phyloP scores from a whole-genome alignment of 2,113 vertebrate species.

The Meleagris gallopavo region DNA sequence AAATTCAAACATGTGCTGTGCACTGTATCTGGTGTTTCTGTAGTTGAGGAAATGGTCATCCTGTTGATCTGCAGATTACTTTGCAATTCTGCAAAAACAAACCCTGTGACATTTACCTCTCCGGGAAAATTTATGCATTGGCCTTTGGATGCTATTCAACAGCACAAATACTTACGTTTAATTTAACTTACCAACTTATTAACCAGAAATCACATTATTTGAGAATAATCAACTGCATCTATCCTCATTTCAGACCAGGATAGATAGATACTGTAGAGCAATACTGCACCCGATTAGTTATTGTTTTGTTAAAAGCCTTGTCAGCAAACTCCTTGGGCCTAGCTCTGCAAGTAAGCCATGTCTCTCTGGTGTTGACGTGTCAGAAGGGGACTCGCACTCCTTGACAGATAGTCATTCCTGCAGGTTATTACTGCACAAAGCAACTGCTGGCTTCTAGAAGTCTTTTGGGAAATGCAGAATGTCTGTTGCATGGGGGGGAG shows the following conservation, averaged over 20 bases:
- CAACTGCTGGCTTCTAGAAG: background rate
- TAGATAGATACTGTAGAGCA: background rate
- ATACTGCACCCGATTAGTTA: background rate
- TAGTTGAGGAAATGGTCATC: background rate
- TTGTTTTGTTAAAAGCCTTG: background rate
- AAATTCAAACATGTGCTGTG: background rate
- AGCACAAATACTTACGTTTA: constrained; percentile 61
- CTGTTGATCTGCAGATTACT: constrained; percentile 39
- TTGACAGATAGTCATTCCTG: background rate
- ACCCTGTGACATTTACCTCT: constrained; percentile 41
- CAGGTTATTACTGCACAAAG: background rate
- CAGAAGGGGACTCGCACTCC: background rate
- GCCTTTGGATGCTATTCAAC: constrained; percentile 50
- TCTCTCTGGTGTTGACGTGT: background rate
- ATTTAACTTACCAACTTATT: constrained; percentile 25
- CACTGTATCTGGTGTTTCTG: background rate
- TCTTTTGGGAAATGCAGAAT: background rate
- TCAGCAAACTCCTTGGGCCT: background rate
- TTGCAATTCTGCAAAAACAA: constrained; percentile 16
- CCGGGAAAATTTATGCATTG: constrained; percentile 9
- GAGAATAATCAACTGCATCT: constrained; percentile 5
- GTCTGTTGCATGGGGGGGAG: background rate
- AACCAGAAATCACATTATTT: constrained; percentile 36
- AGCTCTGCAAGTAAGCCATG: background rate
- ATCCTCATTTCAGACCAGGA: background rate